A percentile compares a stretch with the other conserved stretches of the same genome.
These are phyloP conservation scores for Germaria angustata DNA, from an alignment of 2,888 invertebrate species.

Conservation along the genomic window DNA sequence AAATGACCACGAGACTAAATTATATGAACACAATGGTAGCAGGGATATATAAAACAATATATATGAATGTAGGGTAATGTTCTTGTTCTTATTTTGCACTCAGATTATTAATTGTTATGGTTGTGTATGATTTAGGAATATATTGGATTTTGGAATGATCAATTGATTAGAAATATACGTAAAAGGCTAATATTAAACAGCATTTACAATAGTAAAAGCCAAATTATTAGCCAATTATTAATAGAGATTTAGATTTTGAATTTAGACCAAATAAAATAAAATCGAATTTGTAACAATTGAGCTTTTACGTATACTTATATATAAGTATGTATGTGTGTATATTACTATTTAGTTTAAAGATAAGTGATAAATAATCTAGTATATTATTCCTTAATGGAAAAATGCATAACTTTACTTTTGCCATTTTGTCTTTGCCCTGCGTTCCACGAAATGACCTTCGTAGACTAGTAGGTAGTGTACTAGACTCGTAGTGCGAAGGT, in stretches of 20 bases:
- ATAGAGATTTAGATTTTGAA: conserved; percentile 15
- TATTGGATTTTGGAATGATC: neutral
- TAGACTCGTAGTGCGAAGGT: no score
- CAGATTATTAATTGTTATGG: neutral
- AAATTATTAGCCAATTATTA: conserved; percentile 42
- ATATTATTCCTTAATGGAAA: no score
- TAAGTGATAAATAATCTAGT: no score
- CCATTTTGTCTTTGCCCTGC: neutral
- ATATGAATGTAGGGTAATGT: conserved; percentile 49
- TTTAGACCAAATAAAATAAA: conserved; percentile 4
- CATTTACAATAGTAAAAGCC: neutral
- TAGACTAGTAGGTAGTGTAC: no score
- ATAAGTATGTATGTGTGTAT: no score
- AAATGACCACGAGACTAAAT: conserved; percentile 90
- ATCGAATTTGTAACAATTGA: neutral
- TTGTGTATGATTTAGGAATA: neutral
- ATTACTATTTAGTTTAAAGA: neutral
- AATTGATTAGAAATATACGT: neutral
- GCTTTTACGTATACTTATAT: neutral
- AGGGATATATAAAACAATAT: conserved; percentile 59
- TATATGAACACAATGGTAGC: conserved; percentile 57
- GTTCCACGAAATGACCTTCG: no score
- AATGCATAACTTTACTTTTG: neutral
- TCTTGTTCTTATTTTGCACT: neutral
- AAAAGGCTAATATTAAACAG: neutral